phyloP scores from a whole-genome alignment of 2,113 vertebrate genomes.

The Gasterosteus nipponicus region DNA sequence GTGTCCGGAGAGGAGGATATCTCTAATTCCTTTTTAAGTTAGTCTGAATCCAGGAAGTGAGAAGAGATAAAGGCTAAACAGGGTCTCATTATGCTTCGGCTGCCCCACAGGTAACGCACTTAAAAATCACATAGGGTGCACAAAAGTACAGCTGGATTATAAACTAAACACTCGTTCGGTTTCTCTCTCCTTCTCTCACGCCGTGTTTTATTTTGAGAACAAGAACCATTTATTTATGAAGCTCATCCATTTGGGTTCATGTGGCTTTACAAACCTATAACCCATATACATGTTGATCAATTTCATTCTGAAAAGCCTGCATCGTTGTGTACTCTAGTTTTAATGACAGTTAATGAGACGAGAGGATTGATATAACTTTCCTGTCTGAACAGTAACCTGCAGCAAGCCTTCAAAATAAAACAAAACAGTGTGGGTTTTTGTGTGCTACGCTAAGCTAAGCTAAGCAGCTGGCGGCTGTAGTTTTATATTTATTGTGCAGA shows the following conservation, averaged over 20 bases:
- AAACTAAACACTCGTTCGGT: conserved; percentile 14
- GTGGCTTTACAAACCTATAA: not conserved
- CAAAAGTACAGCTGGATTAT: conserved; percentile 46
- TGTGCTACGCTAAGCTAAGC: not conserved
- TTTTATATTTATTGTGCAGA: not conserved
- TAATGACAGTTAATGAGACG: not conserved
- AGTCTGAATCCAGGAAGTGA: conserved; percentile 66
- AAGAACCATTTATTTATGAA: not conserved
- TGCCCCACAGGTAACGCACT: conserved; percentile 67
- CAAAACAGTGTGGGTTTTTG: not conserved
- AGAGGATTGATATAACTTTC: not conserved
- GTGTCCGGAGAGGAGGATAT: conserved; percentile 73
- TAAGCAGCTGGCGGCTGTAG: not conserved
- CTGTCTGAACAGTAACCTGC: not conserved
- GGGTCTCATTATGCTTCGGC: conserved; percentile 69
- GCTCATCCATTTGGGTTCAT: not conserved
- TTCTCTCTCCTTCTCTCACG: conserved; percentile 3
- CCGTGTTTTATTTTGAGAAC: conserved; percentile 12
- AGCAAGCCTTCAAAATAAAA: not conserved
- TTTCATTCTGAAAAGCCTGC: not conserved
- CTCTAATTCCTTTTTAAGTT: conserved; percentile 77
- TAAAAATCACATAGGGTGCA: conserved; percentile 60
- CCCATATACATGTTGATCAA: not conserved
- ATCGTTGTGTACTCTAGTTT: not conserved
- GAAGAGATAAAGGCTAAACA: conserved; percentile 52